Percentiles rank a stretch among this genome's conserved stretches.
These are phyloP conservation scores for Myanophis thanlyinensis DNA, from an alignment of 2,113 vertebrate genomes.

Conservation along the genomic window DNA sequence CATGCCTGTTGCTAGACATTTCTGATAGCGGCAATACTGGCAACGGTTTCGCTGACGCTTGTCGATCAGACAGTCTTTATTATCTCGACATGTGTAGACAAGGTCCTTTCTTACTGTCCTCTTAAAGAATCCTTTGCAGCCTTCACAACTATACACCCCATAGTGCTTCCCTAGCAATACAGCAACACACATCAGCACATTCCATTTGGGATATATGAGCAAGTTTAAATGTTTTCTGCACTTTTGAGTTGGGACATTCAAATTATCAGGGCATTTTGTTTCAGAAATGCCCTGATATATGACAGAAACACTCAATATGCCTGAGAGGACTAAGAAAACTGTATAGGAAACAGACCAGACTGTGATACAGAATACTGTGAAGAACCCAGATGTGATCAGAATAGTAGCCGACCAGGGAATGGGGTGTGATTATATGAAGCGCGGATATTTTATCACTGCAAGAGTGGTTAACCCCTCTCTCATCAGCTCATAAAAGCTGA, in stretches of 20 bases:
- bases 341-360: neutral
- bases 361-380: neutral
- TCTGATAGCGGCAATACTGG: conserved; percentile 99
- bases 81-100: conserved; percentile 93
- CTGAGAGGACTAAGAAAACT: neutral
- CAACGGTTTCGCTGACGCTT: conserved; percentile 97
- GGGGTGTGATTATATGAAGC: no score
- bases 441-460: neutral
- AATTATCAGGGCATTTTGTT: neutral
- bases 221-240: neutral
- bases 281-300: neutral
- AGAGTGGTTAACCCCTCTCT: neutral
- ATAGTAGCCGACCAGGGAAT: neutral
- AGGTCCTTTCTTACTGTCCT: conserved; percentile 93
- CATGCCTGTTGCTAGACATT: conserved; percentile 97
- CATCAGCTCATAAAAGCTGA: neutral
- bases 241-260: neutral
- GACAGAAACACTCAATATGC: neutral
- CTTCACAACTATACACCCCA: conserved; percentile 95
- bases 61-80: conserved; percentile 93
- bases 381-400: neutral
- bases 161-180: conserved; percentile 90
- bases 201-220: neutral
- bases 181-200: neutral
- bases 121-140: conserved; percentile 99